Evolutionary conservation across 2,888 invertebrate genomes (phyloP).

Genomic region (Osedax fenrisi): DNA sequence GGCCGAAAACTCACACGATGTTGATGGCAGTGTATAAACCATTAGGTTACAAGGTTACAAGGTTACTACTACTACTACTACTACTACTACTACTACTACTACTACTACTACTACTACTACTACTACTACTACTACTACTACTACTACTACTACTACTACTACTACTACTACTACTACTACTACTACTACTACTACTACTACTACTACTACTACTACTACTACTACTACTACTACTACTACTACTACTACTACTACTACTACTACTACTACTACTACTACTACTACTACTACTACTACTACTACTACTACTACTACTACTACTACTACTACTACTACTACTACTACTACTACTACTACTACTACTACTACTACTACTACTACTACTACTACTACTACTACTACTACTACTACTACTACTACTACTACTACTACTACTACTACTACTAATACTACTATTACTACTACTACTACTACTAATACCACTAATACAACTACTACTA

Average conservation of each 20-base stretch:
- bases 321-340: conserved; percentile 23
- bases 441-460: too few relatives aligned
- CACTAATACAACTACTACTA: too few relatives aligned
- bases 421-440: too few relatives aligned
- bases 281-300: conserved; percentile 24
- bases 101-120: conserved; percentile 17
- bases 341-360: conserved; percentile 25
- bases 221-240: conserved; percentile 22
- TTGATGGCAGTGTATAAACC: too few relatives aligned
- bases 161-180: conserved; percentile 18
- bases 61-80: too few relatives aligned
- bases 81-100: conserved; percentile 17
- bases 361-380: conserved; percentile 25
- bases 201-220: conserved; percentile 20
- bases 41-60: too few relatives aligned
- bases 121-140: conserved; percentile 20
- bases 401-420: conserved; percentile 23
- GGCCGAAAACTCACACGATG: too few relatives aligned
- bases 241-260: conserved; percentile 18
- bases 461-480: too few relatives aligned
- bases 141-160: conserved; percentile 19
- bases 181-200: conserved; percentile 20
- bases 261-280: conserved; percentile 23
- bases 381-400: conserved; percentile 24
- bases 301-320: background rate